Percentiles rank a stretch among this genome's conserved stretches.
Evolutionary conservation across 2,797 vertebrate species (phyloP).

Genomic region (Sebastes miniatus): DNA sequence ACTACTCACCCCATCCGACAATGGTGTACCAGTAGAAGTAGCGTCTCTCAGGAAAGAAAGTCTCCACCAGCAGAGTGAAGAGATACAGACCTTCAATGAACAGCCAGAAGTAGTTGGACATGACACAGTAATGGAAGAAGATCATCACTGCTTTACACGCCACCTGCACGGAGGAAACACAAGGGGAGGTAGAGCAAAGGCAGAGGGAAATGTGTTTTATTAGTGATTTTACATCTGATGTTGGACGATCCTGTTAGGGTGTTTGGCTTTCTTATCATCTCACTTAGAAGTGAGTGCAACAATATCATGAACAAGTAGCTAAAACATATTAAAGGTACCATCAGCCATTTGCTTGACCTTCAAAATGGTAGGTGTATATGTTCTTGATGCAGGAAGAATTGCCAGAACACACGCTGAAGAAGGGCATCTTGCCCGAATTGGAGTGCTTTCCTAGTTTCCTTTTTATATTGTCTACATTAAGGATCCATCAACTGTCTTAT

Average conservation of each 20-base stretch:
- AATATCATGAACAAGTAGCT: not conserved
- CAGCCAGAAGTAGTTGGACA: conserved; percentile 99
- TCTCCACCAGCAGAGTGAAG: conserved; percentile 96
- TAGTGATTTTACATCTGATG: not conserved
- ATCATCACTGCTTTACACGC: conserved; percentile 96
- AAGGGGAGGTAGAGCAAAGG: not conserved
- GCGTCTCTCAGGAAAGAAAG: conserved; percentile 95
- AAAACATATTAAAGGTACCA: not conserved
- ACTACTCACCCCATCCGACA: conserved; percentile 93
- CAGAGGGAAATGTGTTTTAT: not conserved
- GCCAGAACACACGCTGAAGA: no score
- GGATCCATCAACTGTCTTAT: no score
- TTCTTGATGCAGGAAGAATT: not conserved
- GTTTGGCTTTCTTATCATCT: not conserved
- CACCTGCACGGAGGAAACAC: conserved; percentile 79
- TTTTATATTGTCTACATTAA: no score
- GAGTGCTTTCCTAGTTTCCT: no score
- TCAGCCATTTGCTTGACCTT: not conserved
- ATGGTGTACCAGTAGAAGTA: conserved; percentile 99
- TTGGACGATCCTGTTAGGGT: not conserved
- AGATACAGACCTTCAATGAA: conserved; percentile 98
- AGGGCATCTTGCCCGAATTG: no score
- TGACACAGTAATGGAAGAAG: conserved; percentile 98
- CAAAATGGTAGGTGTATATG: not conserved
- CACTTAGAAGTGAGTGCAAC: not conserved